Conservation (phyloP, 2,113 vertebrate species). For the Gila orcuttii region DNA sequence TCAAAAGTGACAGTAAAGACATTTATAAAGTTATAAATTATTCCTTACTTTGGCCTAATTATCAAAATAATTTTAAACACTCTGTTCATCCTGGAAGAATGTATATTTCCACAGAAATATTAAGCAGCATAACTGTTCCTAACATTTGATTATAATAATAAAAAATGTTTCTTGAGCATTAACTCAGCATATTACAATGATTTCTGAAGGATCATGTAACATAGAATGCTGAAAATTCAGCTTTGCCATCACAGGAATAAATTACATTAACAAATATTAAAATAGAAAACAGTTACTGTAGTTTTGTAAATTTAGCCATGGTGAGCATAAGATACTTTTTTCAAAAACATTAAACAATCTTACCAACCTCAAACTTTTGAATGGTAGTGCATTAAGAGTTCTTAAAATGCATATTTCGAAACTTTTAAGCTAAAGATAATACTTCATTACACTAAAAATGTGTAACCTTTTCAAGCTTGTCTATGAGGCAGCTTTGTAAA, state of each 20-base stretch:
- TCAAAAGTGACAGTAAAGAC: neutral
- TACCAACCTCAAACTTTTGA: neutral
- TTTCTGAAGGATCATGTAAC: neutral
- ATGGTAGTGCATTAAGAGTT: neutral
- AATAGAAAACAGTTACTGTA: neutral
- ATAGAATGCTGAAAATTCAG: neutral
- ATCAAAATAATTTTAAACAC: no score
- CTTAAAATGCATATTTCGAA: neutral
- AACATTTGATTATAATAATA: neutral
- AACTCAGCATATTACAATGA: neutral
- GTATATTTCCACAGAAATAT: no score
- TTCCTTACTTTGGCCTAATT: no score
- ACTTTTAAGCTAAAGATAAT: neutral
- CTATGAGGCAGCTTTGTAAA: neutral
- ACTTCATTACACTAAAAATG: neutral
- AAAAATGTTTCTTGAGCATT: neutral
- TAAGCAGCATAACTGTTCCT: no score
- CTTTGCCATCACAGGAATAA: neutral
- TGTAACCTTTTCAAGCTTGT: neutral
- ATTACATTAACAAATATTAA: neutral
- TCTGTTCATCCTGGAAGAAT: no score
- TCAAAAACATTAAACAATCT: neutral
- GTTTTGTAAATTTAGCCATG: neutral
- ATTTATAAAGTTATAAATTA: neutral
- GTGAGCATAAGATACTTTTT: neutral